These are phyloP conservation scores for Cuculus canorus DNA, from an alignment of 2,797 vertebrate genomes.

Conservation along the genomic window DNA sequence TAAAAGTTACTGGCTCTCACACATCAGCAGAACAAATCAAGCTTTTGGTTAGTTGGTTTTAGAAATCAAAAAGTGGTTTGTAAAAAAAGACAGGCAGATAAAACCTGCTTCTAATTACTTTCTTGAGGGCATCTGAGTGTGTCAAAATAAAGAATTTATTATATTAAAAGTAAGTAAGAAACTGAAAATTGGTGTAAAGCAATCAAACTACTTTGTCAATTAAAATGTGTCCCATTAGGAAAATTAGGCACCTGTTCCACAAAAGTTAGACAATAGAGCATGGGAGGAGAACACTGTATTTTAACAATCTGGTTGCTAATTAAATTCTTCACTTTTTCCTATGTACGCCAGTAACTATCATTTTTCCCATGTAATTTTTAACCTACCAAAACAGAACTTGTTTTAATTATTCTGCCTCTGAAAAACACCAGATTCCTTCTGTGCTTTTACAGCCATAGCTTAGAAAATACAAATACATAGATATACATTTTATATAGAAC, in stretches of 20 bases:
- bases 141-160: slow-evolving; percentile 48
- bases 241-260: slow-evolving; percentile 72
- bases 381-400: not conserved
- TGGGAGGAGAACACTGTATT: slow-evolving; percentile 41
- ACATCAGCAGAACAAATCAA: slow-evolving; percentile 64
- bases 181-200: slow-evolving; percentile 38
- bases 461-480: not conserved
- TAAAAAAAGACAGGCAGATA: slow-evolving; percentile 58
- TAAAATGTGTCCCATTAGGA: slow-evolving; percentile 71
- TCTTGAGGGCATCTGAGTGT: slow-evolving; percentile 42
- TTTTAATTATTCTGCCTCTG: slow-evolving; percentile 3
- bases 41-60: slow-evolving; percentile 62
- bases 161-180: slow-evolving; percentile 44
- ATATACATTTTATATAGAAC: not conserved
- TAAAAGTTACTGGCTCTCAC: slow-evolving; percentile 70
- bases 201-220: slow-evolving; percentile 66
- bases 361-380: slow-evolving; percentile 64
- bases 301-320: slow-evolving; percentile 61
- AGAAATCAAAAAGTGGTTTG: slow-evolving; percentile 59
- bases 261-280: slow-evolving; percentile 58
- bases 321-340: slow-evolving; percentile 67
- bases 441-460: not conserved
- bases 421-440: not conserved
- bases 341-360: slow-evolving; percentile 40
- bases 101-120: slow-evolving; percentile 61